Evolutionary conservation across 2,797 vertebrate species (phyloP).

Genomic region (Catamblyrhynchus diadema): DNA sequence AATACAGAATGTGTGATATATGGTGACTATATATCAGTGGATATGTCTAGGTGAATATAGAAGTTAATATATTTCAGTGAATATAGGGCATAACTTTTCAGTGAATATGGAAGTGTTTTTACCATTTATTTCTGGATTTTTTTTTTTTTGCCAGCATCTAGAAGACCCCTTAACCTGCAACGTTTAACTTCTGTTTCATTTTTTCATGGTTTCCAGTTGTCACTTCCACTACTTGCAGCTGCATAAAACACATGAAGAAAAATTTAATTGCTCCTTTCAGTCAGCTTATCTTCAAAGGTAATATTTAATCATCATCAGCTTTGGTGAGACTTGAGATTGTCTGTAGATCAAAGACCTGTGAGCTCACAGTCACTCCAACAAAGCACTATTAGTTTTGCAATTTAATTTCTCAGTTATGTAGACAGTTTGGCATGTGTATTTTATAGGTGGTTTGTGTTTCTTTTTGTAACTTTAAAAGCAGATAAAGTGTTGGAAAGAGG

Average conservation of each 20-base stretch:
- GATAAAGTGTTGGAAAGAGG: background rate
- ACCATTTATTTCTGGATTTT: background rate
- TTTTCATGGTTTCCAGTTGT: background rate
- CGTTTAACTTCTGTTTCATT: background rate
- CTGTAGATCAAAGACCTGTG: slow-evolving; percentile 10
- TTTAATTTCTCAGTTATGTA: background rate
- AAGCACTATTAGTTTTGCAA: background rate
- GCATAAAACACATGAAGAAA: background rate
- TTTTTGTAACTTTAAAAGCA: background rate
- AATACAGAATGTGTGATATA: background rate
- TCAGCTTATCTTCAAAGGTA: slow-evolving; percentile 24
- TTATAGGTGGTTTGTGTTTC: background rate
- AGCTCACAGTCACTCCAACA: background rate
- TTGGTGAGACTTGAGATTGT: background rate
- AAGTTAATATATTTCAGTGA: background rate
- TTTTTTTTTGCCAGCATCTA: background rate
- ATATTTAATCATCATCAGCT: background rate
- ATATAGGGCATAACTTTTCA: background rate
- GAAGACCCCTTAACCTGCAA: background rate
- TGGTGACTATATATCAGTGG: background rate
- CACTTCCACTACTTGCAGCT: background rate
- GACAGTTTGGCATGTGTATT: background rate
- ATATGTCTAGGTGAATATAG: background rate
- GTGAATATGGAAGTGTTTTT: background rate
- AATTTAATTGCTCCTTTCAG: slow-evolving; percentile 10